Percentiles rank a stretch among this genome's conserved stretches.
These are phyloP conservation scores for Corvus moneduloides DNA, from an alignment of 2,113 vertebrate species.

Conservation along the genomic window DNA sequence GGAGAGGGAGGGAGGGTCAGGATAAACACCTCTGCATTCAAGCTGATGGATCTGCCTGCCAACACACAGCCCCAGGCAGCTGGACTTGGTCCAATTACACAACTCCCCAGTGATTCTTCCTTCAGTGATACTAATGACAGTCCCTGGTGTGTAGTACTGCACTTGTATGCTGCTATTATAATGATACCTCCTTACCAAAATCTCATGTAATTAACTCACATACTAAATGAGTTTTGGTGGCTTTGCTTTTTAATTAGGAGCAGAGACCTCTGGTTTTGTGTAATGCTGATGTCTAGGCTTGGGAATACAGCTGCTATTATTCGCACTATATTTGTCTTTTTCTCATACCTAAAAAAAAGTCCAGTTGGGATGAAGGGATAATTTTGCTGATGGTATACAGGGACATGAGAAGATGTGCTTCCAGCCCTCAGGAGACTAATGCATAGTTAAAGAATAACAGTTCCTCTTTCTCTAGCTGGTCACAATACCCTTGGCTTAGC, in stretches of 20 bases:
- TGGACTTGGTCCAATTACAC: slow-evolving; percentile 36
- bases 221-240: slow-evolving; percentile 45
- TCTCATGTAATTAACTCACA: slow-evolving; percentile 48
- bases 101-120: slow-evolving; percentile 3
- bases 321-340: not conserved
- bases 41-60: slow-evolving; percentile 36
- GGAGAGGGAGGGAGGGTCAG: not conserved
- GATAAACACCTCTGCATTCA: slow-evolving; percentile 19
- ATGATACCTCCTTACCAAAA: slow-evolving; percentile 38
- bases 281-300: not conserved
- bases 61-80: not conserved
- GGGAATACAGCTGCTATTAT: slow-evolving; percentile 22
- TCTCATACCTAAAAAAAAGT: not conserved
- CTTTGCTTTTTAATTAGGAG: slow-evolving; percentile 55
- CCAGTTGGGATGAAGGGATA: not conserved
- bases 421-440: not conserved
- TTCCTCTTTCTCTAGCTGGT: not conserved
- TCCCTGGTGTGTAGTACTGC: not conserved
- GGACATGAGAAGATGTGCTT: not conserved
- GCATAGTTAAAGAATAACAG: not conserved
- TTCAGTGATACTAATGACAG: slow-evolving; percentile 16
- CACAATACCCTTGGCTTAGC: not conserved
- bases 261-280: not conserved
- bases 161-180: not conserved
- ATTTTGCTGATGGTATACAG: not conserved